Conservation (phyloP, 2,888 invertebrate species). For the Nebria brevicollis region DNA sequence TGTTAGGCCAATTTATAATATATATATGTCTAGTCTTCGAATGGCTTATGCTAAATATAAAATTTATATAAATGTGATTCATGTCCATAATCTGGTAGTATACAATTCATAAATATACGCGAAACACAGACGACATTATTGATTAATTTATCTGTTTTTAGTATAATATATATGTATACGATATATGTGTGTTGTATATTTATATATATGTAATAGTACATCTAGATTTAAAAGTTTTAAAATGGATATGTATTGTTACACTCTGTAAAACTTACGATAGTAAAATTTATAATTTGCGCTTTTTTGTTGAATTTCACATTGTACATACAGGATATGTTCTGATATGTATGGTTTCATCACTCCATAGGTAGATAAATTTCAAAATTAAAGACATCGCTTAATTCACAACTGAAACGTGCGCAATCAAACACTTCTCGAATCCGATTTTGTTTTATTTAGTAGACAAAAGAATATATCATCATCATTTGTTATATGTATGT, state of each 20-base stretch:
- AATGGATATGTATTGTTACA: conserved; percentile 46
- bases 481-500: no score
- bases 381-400: conserved; percentile 29
- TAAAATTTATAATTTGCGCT: conserved; percentile 36
- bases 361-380: conserved; percentile 29
- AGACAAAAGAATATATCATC: no score
- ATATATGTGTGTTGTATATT: conserved; percentile 3
- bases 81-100: conserved; percentile 28
- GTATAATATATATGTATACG: conserved; percentile 7
- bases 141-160: neutral
- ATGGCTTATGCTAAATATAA: conserved; percentile 32
- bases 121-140: conserved; percentile 21
- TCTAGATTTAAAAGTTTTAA: conserved; percentile 38
- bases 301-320: conserved; percentile 37
- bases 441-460: neutral
- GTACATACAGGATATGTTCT: conserved; percentile 48
- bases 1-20: conserved; percentile 42
- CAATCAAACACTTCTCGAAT: neutral
- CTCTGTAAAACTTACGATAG: conserved; percentile 36
- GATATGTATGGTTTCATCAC: conserved; percentile 48
- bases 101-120: conserved; percentile 43
- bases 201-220: conserved; percentile 34
- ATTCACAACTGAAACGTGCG: neutral
- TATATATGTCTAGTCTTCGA: conserved; percentile 12
- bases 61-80: conserved; percentile 41